A percentile compares a stretch with the other conserved stretches of the same genome.
Conservation (phyloP, 1,140 invertebrate species). For the Dryas iulia region DNA sequence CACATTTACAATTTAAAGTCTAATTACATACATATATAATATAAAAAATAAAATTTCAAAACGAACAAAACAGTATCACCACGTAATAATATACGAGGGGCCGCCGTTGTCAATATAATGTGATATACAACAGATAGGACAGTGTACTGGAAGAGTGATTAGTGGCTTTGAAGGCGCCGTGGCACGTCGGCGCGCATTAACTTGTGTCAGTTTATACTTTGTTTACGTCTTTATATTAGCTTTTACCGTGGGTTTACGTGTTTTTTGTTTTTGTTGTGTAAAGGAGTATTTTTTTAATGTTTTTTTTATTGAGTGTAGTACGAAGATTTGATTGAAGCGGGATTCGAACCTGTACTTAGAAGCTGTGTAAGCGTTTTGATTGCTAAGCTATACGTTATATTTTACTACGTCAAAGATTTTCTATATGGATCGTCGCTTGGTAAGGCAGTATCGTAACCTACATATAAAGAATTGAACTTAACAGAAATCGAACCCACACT, state of each 20-base stretch:
- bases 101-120: conserved; percentile 58
- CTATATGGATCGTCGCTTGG: no score
- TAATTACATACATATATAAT: no score
- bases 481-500: no score
- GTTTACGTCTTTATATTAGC: background rate
- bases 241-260: background rate
- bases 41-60: background rate
- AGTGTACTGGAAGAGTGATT: conserved; percentile 66
- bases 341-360: no score
- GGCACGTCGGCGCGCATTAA: conserved; percentile 49
- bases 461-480: no score
- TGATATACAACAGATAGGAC: conserved; percentile 54
- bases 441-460: no score
- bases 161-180: conserved; percentile 47
- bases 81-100: conserved; percentile 42
- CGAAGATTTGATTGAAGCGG: no score
- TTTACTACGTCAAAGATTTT: no score
- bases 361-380: no score
- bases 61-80: background rate
- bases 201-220: conserved; percentile 23
- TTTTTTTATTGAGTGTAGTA: no score
- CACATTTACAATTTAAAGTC: background rate
- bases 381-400: no score
- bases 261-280: background rate
- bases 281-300: no score